Base-by-base conservation (phyloP, 2,888 invertebrate species). In the Hartigia nigra region DNA sequence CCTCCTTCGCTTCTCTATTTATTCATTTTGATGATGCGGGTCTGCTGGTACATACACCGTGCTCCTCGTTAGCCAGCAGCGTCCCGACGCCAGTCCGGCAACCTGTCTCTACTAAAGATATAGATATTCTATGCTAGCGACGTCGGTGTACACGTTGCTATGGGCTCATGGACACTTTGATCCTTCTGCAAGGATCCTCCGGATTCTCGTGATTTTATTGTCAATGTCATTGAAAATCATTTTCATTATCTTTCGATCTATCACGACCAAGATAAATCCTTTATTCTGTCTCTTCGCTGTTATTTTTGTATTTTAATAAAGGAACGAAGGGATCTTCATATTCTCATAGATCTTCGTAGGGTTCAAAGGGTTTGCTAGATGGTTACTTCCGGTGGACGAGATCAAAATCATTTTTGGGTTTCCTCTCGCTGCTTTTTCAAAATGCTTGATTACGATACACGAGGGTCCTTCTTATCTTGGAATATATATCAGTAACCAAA, bases 1-100 rank as follows among this genome's bases (percentile, higher is more conserved):
- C 80, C 76, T 83, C 77, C 75, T 69, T 76, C 76, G 74, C 78
- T 82, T 82, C 78, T 81, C 80, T 83, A 82, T 84, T 85, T 85
- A 82, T 85, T 83, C 80, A 77, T 81, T 82, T 82, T 79, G 82
- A 84, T 76, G 81, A 88, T 88, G 87, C 87, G 87, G 87, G 87
- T 84, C 84, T 77, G 31, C 80, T 72, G 79, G 70, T 74, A 39
- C 78, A 74, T 31, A 69, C 11, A 34, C 76, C 55, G 55, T 23
- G 55, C 9, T 23, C 23, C 9, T 23, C 23, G 55, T 23, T 23
- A 55, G 23, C 55, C 23, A 55, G 55, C 55, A 9, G 55, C 55
- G 55, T 55, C 39, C 14, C 39, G 14, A 39, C 39, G 39, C 14
- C 39, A 39, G 39, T 39, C 39, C 9, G 23, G 39, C 55, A 55